Evolutionary conservation across 2,797 vertebrate species (phyloP).

Genomic region (Cossypha caffra): DNA sequence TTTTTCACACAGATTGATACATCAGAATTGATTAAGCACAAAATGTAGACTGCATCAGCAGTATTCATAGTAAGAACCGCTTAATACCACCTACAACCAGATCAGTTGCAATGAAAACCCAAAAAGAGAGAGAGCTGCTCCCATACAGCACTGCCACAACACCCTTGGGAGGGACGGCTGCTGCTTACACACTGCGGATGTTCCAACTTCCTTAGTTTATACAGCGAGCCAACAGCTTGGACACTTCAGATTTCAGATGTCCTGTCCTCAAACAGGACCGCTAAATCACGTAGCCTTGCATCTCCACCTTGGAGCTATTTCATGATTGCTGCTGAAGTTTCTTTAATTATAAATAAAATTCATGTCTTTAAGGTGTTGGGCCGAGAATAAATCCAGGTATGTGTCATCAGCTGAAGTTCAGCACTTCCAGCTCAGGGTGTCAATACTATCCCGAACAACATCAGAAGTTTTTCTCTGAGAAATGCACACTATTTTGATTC

Average conservation of each 20-base stretch:
- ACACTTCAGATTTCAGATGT: background rate
- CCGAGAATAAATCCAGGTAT: background rate
- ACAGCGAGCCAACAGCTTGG: background rate
- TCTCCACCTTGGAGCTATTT: background rate
- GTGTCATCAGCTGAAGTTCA: background rate
- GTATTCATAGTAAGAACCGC: background rate
- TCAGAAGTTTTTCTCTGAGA: background rate
- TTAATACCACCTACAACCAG: background rate
- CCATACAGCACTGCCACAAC: background rate
- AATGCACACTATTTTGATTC: background rate
- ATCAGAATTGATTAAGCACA: background rate
- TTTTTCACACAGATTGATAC: background rate
- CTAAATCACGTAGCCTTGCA: background rate
- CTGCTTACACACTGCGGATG: background rate
- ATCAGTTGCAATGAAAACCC: background rate
- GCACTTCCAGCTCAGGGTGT: background rate
- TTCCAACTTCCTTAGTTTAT: background rate
- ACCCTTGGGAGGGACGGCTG: background rate
- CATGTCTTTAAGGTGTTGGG: background rate
- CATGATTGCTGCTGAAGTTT: background rate
- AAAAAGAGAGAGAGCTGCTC: background rate
- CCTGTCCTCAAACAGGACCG: fast-evolving
- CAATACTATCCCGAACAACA: background rate
- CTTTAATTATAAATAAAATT: background rate
- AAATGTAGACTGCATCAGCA: background rate